Evolutionary conservation across 1,140 invertebrate genomes (phyloP), one percentile per base, ranked within the genome.

Genomic region (Ganaspis sp.): DNA sequence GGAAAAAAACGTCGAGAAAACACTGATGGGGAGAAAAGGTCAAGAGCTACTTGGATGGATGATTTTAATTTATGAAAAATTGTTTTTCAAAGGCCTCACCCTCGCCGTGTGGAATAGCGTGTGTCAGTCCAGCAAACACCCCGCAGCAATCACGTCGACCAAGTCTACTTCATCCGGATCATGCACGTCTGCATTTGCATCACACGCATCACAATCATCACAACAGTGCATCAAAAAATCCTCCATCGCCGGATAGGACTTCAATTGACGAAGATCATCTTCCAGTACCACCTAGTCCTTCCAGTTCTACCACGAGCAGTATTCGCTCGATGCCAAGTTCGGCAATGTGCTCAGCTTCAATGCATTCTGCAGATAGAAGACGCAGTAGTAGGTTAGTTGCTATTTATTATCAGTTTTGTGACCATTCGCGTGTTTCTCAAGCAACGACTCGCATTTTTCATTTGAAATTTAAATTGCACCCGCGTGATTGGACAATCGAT

Each of bases 111-210:
- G 88, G 87, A 54, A 81, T 70, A 37, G 77, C 75, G 15, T 85
- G 82, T 83, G 85, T 74, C 70, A 89, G 89, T 81, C 87, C 85
- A 73, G 85, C 78, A 75, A 88, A 79, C 79, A 91, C 87, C 81
- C 91, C 84, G 38, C 93, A 86, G 86, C 72, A 87, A 84, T 92
- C 90, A 5, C 89, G 93, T 21, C 89, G 94, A 40, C 93, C 93
- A 45, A 94, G 93, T 77, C 85, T 95, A 0, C 90, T 95, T 19
- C 94, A 95, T 91, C 94, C 94, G 9, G 94, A 95, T 79, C 94
- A 95, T 87, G 94, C 94, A 19, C 89, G 94, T 1, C 87, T 94
- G 4, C 92, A 92, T 76, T 87, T 92, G 12, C 91, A 92, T 81
- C 90, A 92, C 42, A 87, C 92, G 69, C 87, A 87, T 74, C 87